A percentile compares a stretch with the other conserved stretches of the same genome.
Conservation (phyloP, 2,797 vertebrate genomes). For the Luscinia megarhynchos region DNA sequence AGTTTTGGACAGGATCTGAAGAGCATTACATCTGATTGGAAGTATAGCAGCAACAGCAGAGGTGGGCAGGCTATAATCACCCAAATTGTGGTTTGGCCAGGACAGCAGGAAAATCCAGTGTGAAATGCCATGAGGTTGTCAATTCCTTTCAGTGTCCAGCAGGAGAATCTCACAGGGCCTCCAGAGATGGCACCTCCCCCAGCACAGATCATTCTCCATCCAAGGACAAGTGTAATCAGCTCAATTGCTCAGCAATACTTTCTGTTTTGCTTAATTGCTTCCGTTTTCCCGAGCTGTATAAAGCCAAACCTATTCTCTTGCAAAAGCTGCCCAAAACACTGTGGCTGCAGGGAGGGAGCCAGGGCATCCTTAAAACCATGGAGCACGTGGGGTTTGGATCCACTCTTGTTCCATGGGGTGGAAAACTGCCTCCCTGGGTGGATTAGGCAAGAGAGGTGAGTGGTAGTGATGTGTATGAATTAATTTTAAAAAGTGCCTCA, state of each 20-base stretch:
- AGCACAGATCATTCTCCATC: neutral
- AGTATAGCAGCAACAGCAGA: constrained; percentile 36
- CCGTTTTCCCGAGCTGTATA: neutral
- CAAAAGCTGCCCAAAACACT: neutral
- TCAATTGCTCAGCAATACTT: neutral
- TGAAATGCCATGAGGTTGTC: neutral
- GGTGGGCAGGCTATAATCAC: constrained; percentile 46
- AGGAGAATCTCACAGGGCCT: neutral
- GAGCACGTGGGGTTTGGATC: neutral
- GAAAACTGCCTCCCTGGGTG: neutral
- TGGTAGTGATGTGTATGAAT: neutral
- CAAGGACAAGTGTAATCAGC: neutral
- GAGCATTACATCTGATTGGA: constrained; percentile 49
- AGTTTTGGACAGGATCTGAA: constrained; percentile 40
- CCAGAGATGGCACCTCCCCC: neutral
- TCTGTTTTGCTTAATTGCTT: neutral
- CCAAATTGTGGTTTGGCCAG: constrained; percentile 33
- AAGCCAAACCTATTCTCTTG: neutral
- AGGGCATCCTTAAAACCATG: neutral
- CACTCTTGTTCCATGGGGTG: neutral
- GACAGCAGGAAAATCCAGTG: constrained; percentile 17
- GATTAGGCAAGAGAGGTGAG: neutral
- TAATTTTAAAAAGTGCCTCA: constrained; percentile 46
- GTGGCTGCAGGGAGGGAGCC: neutral
- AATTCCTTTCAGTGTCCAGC: neutral